These are phyloP conservation scores for Micropoecilia bifurca DNA, from an alignment of 2,797 vertebrate species.

Conservation along the genomic window DNA sequence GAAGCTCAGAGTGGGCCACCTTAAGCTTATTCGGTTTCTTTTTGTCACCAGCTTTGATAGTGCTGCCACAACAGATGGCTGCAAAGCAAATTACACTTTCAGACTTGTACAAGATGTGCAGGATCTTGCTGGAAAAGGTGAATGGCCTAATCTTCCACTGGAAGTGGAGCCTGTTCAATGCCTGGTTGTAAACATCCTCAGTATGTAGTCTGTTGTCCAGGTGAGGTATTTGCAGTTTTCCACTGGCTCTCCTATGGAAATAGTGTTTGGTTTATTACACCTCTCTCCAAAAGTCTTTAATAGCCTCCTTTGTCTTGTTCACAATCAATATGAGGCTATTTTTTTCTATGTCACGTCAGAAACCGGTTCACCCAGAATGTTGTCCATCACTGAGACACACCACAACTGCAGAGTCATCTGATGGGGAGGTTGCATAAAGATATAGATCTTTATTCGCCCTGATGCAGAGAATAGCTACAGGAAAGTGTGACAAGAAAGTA, in stretches of 20 bases:
- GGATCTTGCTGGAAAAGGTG: slow-evolving; percentile 3
- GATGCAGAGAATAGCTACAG: neutral
- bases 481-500: neutral
- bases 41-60: neutral
- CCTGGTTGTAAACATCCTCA: neutral
- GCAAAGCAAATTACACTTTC: neutral
- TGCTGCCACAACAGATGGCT: slow-evolving; percentile 5
- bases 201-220: neutral
- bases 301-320: slow-evolving; percentile 7
- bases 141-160: slow-evolving; percentile 4
- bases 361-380: neutral
- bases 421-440: neutral
- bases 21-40: neutral
- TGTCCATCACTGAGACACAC: neutral
- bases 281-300: neutral
- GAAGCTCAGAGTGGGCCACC: neutral
- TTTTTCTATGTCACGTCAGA: neutral
- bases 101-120: slow-evolving; percentile 2
- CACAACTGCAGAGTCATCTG: neutral
- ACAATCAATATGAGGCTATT: neutral
- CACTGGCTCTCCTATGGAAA: neutral
- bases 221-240: neutral
- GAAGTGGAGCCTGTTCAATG: neutral
- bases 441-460: neutral
- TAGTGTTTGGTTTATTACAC: neutral